A percentile compares a stretch with the other conserved stretches of the same genome.
phyloP scores from a whole-genome alignment of 2,888 invertebrate genomes.

The Oxycera nigricornis region DNA sequence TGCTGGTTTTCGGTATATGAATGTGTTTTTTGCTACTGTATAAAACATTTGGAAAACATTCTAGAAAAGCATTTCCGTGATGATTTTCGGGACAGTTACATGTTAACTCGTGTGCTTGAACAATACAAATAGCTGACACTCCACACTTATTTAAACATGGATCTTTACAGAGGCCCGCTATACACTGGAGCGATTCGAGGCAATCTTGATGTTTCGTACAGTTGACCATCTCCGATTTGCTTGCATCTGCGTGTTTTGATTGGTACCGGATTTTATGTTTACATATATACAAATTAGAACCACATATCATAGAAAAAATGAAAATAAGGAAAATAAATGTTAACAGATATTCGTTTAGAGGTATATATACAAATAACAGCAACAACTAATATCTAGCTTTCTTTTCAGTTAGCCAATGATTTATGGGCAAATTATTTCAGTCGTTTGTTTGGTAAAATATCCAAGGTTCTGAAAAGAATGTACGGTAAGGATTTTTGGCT shows the following conservation, averaged over 20 bases:
- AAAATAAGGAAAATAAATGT: slow-evolving; percentile 27
- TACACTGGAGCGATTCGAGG: slow-evolving; percentile 60
- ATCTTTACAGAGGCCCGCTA: slow-evolving; percentile 59
- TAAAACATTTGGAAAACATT: slow-evolving; percentile 52
- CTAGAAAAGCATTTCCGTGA: slow-evolving; percentile 77
- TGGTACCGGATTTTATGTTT: slow-evolving; percentile 46
- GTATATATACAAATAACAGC: slow-evolving; percentile 35
- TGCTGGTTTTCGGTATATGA: background rate
- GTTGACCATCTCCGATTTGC: slow-evolving; percentile 52
- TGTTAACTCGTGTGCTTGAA: slow-evolving; percentile 57
- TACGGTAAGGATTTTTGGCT: too few species aligned
- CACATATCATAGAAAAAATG: slow-evolving; percentile 29
- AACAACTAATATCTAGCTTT: slow-evolving; percentile 23
- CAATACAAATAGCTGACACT: slow-evolving; percentile 58
- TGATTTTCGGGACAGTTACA: slow-evolving; percentile 86
- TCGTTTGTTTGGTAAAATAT: too few species aligned
- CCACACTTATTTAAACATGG: slow-evolving; percentile 59
- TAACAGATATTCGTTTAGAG: slow-evolving; percentile 15
- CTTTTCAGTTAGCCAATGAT: too few species aligned
- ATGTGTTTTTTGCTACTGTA: slow-evolving; percentile 56
- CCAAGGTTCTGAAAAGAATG: too few species aligned
- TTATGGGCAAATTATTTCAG: too few species aligned
- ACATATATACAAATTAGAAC: slow-evolving; percentile 44
- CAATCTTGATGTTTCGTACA: slow-evolving; percentile 62
- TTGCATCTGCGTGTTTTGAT: slow-evolving; percentile 48